These are phyloP conservation scores for Eurystomus gularis DNA, from an alignment of 2,113 vertebrate genomes.

Conservation along the genomic window DNA sequence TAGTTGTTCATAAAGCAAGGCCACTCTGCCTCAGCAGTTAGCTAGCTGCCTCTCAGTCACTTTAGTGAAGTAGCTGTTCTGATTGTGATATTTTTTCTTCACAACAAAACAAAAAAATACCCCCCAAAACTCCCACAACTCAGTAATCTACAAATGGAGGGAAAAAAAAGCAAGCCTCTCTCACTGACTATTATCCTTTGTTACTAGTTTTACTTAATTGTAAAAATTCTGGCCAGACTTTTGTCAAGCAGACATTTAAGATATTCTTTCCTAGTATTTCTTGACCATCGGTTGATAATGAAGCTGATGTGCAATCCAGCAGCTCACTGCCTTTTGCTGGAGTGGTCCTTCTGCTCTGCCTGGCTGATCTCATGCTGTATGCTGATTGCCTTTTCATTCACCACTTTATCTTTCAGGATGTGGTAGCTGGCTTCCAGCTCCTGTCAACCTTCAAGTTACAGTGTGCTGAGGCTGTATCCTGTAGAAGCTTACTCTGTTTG, in stretches of 20 bases:
- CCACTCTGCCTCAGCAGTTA: not conserved
- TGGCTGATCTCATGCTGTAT: not conserved
- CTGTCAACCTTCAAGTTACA: not conserved
- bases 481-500: not conserved
- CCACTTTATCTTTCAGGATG: conserved; percentile 25
- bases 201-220: not conserved
- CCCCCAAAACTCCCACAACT: not conserved
- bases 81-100: not conserved
- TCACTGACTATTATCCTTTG: not conserved
- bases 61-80: not conserved
- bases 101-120: not conserved
- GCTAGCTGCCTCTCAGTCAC: not conserved
- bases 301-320: not conserved
- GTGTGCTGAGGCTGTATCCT: not conserved
- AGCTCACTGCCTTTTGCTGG: not conserved
- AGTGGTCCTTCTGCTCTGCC: not conserved
- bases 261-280: conserved; percentile 15
- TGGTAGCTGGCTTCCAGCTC: conserved; percentile 21
- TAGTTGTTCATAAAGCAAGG: not conserved
- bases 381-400: not conserved
- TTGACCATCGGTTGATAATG: not conserved
- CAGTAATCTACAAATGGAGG: not conserved
- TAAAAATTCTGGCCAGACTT: not conserved
- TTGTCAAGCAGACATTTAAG: not conserved
- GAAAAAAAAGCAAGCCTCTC: not conserved